These are phyloP conservation scores for Tympanuchus pallidicinctus DNA, from an alignment of 2,113 vertebrate genomes.

Conservation along the genomic window DNA sequence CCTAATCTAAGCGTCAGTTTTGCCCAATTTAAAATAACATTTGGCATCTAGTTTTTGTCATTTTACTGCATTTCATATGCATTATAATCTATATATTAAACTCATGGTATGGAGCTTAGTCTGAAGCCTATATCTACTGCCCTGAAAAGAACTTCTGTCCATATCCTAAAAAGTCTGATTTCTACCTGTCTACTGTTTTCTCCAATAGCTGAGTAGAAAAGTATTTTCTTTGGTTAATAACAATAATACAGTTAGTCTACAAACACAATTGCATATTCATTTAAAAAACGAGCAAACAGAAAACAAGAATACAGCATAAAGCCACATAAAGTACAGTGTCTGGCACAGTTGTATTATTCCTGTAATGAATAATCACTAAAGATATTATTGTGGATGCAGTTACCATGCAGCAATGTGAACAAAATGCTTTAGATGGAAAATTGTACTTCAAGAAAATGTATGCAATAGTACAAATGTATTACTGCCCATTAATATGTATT, in stretches of 20 bases:
- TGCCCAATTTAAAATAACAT: neutral
- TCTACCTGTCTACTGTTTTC: neutral
- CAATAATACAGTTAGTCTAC: constrained; percentile 44
- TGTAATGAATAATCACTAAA: constrained; percentile 74
- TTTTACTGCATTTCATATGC: neutral
- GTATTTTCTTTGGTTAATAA: constrained; percentile 1
- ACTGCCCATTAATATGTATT: constrained; percentile 76
- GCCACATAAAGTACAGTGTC: constrained; percentile 54
- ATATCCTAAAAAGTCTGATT: neutral
- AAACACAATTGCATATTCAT: constrained; percentile 39
- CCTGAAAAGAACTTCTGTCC: neutral
- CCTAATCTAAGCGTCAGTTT: neutral
- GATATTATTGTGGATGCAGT: constrained; percentile 71
- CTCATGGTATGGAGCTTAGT: neutral
- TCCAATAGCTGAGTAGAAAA: neutral
- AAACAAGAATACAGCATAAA: neutral
- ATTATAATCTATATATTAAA: neutral
- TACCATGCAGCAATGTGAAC: constrained; percentile 68
- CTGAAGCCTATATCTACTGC: neutral
- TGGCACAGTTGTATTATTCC: constrained; percentile 49
- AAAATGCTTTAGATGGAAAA: constrained; percentile 75
- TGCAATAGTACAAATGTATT: constrained; percentile 73
- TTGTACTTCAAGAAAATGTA: constrained; percentile 72
- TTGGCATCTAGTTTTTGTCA: neutral
- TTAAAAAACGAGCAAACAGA: neutral